Evolutionary conservation across 2,888 invertebrate species (phyloP), one percentile per base, ranked within the genome.

Genomic region (Trachelus iudaicus): DNA sequence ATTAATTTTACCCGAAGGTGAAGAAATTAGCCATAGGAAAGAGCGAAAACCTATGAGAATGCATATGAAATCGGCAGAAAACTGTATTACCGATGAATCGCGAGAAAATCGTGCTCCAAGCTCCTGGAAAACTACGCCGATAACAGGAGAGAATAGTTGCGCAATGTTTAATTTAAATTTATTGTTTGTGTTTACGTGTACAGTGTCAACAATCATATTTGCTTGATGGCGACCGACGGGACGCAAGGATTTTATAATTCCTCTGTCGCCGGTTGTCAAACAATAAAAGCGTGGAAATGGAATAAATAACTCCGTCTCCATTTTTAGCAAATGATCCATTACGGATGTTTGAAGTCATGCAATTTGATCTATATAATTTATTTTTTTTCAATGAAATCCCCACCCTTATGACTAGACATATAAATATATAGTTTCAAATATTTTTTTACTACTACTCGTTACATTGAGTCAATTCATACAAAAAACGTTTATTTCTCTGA

Each of bases 111-210:
- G 23, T 56, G 9, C 23, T 23, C 23, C 9, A 23, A 56, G 9
- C 56, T 23, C 56, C 56, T 56, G 56, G 56, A 56, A 56, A 56
- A 23, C 56, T 23, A 56, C 15, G 23, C 56, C 23, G 56, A 56
- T 56, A 56, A 56, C 56, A 56, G 56, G 9, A 56, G 71, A 71
- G 31, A 33, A 71, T 80, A 73, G 76, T 86, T 85, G 81, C 82
- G 80, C 84, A 84, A 85, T 82, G 80, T 83, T 84, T 80, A 80
- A 82, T 82, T 84, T 77, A 75, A 83, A 83, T 87, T 87, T 86
- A 85, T 86, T 89, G 80, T 87, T 89, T 87, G 83, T 87, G 84
- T 87, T 87, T 89, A 86, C 85, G 80, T 80, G 80, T 83, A 79
- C 79, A 69, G 75, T 75, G 81, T 79, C 74, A 83, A 84, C 82